Evolutionary conservation across 1,140 invertebrate species (phyloP).

Genomic region (Pygmarrhopalites habei): DNA sequence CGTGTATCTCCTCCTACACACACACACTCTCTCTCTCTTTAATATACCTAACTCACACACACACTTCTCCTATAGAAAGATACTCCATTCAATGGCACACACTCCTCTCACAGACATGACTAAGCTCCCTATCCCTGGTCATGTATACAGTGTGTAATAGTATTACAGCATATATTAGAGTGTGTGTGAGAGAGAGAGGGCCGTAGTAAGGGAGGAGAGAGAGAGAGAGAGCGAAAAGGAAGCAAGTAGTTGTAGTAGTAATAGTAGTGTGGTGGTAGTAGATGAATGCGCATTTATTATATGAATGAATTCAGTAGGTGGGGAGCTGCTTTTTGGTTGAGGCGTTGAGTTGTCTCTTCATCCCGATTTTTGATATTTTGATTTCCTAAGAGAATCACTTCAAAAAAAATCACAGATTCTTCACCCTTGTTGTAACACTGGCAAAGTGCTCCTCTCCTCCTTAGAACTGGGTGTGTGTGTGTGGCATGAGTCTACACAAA

Average conservation of each 20-base stretch:
- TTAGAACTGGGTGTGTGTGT: background rate
- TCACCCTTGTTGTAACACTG: too few species aligned
- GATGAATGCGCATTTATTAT: slow-evolving; percentile 14
- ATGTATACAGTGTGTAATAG: too few species aligned
- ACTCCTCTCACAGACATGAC: too few species aligned
- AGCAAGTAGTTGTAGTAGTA: too few species aligned
- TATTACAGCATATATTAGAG: too few species aligned
- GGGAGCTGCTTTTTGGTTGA: background rate
- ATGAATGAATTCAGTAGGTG: slow-evolving; percentile 1
- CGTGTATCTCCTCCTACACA: too few species aligned
- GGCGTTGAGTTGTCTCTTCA: slow-evolving; percentile 8
- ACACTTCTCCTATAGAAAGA: too few species aligned
- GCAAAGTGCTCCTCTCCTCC: too few species aligned
- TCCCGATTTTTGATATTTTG: slow-evolving; percentile 29
- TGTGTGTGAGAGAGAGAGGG: background rate
- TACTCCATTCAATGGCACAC: too few species aligned
- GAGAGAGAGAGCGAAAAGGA: background rate
- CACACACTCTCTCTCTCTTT: too few species aligned
- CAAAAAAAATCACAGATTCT: slow-evolving; percentile 15
- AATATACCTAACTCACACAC: too few species aligned
- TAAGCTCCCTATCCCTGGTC: too few species aligned
- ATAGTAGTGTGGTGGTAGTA: background rate
- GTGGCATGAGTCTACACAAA: background rate
- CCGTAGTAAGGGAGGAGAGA: background rate
- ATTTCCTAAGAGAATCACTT: slow-evolving; percentile 38